Base-by-base conservation (phyloP, 2,113 vertebrate genomes). In the Macquaria ambigua region DNA sequence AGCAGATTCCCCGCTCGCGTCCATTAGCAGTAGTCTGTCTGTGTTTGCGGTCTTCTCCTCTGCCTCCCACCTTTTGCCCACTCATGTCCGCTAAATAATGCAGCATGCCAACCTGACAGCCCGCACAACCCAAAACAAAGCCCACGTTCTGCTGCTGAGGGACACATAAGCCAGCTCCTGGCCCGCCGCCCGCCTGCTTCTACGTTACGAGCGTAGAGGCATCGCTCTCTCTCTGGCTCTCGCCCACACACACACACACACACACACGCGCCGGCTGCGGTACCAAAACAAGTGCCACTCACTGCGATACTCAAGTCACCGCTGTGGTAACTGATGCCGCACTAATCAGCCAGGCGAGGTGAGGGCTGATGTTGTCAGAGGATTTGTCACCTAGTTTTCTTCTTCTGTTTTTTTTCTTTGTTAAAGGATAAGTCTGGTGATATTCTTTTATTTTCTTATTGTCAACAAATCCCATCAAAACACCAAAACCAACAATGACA, bases 11-110 rank as follows among this genome's bases (percentile, higher is more conserved):
- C 34, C 7, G 31, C 55, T 34, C 73, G 56, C 5, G 2, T 67
- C 52, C 53, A 63, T 39, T 67, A 53, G 77, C 48, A 8, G n/a
- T 9, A 28, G 3, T 10, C 37, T 39, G 21, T 41, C 1, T 5
- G 3, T 68, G 43, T 77, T 28, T 85, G 55, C 21, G n/a, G 53
- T 69, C 48, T 66, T 31, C 15, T 21, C 20, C 74, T 56, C 74
- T 48, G 20, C 74, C 84, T 64, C 7, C 61, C 39, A 6, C 63
- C 41, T 55, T 63, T 80, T 75, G 39, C 87, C 83, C 87, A 85
- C 87, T 90, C 87, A 83, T 88, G 86, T 87, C 83, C 16, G 10
- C 77, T 95, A 77, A 94, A 94, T 95, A 93, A 95, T 95, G 92
- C 90, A 95, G 74, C 43, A 21, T 10, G 25, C 79, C 86, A 79